Conservation (phyloP, 2,888 invertebrate species). For the Chymomyza amoena region DNA sequence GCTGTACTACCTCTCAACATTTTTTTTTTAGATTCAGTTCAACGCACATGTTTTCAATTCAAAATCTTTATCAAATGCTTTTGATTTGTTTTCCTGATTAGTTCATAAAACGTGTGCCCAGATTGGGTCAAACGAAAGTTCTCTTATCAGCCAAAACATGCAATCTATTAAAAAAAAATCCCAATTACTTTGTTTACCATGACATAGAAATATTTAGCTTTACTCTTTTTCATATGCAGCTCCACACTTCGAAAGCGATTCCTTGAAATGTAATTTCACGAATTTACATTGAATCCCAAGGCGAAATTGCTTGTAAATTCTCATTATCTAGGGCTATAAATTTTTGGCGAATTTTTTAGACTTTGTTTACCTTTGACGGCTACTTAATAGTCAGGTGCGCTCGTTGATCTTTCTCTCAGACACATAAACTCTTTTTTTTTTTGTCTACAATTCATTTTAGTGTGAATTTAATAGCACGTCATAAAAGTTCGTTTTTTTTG, state of each 20-base stretch:
- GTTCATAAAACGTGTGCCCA: not conserved
- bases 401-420: not conserved
- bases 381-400: constrained; percentile 63
- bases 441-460: constrained; percentile 13
- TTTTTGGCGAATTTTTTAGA: not conserved
- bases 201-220: not conserved
- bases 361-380: constrained; percentile 29
- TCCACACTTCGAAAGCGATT: not conserved
- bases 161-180: not conserved
- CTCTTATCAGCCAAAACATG: not conserved
- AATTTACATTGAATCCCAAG: not conserved
- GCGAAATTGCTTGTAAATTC: not conserved
- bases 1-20: too few relatives aligned
- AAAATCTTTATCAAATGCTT: not conserved
- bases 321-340: not conserved
- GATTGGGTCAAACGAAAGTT: not conserved
- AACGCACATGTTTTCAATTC: not conserved
- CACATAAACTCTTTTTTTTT: too few relatives aligned
- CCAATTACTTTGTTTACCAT: not conserved
- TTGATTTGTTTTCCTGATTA: not conserved
- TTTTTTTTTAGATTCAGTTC: not conserved
- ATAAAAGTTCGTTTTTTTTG: constrained; percentile 45
- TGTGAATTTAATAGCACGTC: constrained; percentile 60
- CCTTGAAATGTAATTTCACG: not conserved
- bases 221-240: not conserved